Evolutionary conservation across 2,113 vertebrate genomes (phyloP).

Genomic region (Dromas ardeola): DNA sequence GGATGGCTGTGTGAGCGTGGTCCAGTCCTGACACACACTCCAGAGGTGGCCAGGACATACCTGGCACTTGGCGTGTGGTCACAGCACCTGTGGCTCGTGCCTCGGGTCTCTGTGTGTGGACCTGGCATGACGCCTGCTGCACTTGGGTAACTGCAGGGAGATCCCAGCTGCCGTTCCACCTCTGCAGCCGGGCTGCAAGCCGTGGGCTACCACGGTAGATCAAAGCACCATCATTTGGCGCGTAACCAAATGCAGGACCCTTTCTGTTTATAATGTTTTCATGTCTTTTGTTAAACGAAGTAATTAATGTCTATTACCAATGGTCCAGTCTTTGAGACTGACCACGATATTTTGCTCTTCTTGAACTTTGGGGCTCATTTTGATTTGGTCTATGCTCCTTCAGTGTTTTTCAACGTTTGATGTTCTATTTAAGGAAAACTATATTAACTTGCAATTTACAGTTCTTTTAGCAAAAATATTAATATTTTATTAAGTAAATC

Average conservation of each 20-base stretch:
- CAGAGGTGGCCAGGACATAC: background rate
- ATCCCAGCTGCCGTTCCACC: background rate
- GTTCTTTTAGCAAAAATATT: constrained; percentile 25
- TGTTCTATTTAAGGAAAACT: background rate
- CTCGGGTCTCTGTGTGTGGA: no score
- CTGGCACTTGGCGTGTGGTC: fast-evolving
- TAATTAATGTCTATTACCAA: background rate
- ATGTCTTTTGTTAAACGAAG: background rate
- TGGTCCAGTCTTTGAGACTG: background rate
- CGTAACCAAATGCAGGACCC: no score
- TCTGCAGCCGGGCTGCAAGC: background rate
- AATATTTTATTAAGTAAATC: constrained; percentile 49
- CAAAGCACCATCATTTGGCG: background rate
- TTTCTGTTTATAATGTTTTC: background rate
- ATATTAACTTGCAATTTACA: background rate
- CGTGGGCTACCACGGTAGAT: background rate
- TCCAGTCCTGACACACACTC: background rate
- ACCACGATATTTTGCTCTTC: background rate
- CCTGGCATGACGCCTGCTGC: fast-evolving
- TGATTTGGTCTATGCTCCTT: background rate
- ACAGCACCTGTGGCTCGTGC: background rate
- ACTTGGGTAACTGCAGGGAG: background rate
- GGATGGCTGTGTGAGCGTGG: background rate
- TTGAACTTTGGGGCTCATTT: background rate
- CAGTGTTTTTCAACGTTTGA: background rate